phyloP scores from a whole-genome alignment of 2,113 vertebrate genomes.

The Motacilla alba region DNA sequence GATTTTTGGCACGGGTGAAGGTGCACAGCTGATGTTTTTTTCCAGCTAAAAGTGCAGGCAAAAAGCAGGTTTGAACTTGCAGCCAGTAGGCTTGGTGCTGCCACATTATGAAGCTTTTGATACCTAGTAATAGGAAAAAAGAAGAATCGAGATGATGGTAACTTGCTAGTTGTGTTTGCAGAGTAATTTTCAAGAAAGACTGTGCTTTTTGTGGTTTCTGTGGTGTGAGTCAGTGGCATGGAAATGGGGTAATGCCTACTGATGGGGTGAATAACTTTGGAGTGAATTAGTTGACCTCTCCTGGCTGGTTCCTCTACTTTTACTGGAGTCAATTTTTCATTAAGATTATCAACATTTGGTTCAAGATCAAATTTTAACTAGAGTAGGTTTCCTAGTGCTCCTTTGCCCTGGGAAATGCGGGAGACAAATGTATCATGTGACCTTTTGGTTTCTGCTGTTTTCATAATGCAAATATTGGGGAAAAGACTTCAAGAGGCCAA shows the following conservation, averaged over 20 bases:
- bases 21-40: not conserved
- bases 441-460: not conserved
- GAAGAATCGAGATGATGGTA: not conserved
- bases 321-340: not conserved
- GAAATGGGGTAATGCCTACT: not conserved
- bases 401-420: not conserved
- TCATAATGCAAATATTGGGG: not conserved
- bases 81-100: not conserved
- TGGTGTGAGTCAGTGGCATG: not conserved
- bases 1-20: not conserved
- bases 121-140: not conserved
- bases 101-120: not conserved
- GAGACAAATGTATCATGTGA: rapidly evolving
- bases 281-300: not conserved
- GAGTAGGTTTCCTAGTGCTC: not conserved
- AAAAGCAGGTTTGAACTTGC: not conserved
- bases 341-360: not conserved
- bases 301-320: not conserved
- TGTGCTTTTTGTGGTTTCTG: not conserved
- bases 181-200: not conserved
- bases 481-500: not conserved
- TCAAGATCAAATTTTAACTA: not conserved
- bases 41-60: not conserved
- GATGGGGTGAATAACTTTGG: not conserved
- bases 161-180: not conserved